A percentile compares a stretch with the other conserved stretches of the same genome.
These are phyloP conservation scores for Therioaphis trifolii DNA, from an alignment of 2,888 invertebrate species.

Conservation along the genomic window DNA sequence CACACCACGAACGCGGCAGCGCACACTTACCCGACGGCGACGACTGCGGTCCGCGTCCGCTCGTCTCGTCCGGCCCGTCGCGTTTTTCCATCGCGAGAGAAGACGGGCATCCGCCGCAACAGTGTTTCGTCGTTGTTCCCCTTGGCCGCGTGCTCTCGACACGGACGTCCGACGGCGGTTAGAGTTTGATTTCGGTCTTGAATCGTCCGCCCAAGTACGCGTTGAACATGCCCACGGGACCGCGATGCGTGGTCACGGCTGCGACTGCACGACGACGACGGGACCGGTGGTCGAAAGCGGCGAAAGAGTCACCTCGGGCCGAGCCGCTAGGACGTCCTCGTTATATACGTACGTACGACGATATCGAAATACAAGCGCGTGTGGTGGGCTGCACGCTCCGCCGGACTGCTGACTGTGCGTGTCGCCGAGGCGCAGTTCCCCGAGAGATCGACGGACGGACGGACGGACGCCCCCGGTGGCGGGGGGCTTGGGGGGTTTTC, in stretches of 20 bases:
- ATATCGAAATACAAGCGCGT: not conserved
- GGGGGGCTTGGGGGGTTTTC: too few species aligned
- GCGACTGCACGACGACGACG: not conserved
- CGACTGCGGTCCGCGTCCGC: not conserved
- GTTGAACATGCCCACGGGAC: slow-evolving; percentile 50
- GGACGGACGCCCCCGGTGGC: too few species aligned
- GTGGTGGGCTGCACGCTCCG: too few species aligned
- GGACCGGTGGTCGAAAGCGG: not conserved
- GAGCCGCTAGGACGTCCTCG: not conserved
- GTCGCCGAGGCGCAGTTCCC: too few species aligned
- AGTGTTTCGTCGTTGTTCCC: not conserved
- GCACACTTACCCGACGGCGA: too few species aligned
- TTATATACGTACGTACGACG: not conserved
- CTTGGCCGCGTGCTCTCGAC: not conserved
- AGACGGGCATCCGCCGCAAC: not conserved
- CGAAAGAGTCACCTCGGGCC: not conserved
- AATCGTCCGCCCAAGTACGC: slow-evolving; percentile 56
- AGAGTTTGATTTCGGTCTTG: slow-evolving; percentile 53
- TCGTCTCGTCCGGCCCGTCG: not conserved
- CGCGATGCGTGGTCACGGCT: not conserved
- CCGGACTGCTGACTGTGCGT: too few species aligned
- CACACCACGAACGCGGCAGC: too few species aligned
- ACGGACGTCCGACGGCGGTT: not conserved
- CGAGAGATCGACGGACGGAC: too few species aligned
- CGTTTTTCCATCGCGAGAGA: not conserved